Conservation (phyloP, 2,888 invertebrate species). For the Tholera decimalis region DNA sequence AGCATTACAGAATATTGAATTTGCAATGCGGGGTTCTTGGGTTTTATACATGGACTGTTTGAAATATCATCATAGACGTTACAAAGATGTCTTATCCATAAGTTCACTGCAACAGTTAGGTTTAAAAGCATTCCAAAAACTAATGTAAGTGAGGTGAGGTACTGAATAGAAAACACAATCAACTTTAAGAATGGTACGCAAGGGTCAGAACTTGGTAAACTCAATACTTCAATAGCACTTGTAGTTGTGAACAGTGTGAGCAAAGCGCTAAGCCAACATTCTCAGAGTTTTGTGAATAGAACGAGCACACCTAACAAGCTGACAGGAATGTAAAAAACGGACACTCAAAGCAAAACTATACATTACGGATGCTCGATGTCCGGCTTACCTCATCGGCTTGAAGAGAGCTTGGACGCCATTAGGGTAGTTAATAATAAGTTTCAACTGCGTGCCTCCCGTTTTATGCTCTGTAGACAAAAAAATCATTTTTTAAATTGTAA, state of each 20-base stretch:
- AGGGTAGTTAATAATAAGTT: slow-evolving; percentile 98
- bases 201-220: slow-evolving; percentile 78
- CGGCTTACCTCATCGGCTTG: slow-evolving; percentile 99
- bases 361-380: slow-evolving; percentile 42
- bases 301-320: slow-evolving; percentile 80
- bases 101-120: slow-evolving; percentile 36
- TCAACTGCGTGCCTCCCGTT: slow-evolving; percentile 99
- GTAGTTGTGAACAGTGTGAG: slow-evolving; percentile 80
- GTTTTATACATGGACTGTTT: slow-evolving; percentile 14
- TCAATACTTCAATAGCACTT: slow-evolving; percentile 83
- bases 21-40: slow-evolving; percentile 35
- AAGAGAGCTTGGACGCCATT: slow-evolving; percentile 98
- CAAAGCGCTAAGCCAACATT: slow-evolving; percentile 87
- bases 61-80: slow-evolving; percentile 22
- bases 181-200: slow-evolving; percentile 81
- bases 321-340: slow-evolving; percentile 76
- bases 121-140: slow-evolving; percentile 53
- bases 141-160: slow-evolving; percentile 45
- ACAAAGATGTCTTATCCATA: slow-evolving; percentile 26
- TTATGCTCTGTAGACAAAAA: slow-evolving; percentile 95
- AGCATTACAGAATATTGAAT: slow-evolving; percentile 73
- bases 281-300: slow-evolving; percentile 84
- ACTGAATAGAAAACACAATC: slow-evolving; percentile 74
- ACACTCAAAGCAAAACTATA: slow-evolving; percentile 49
- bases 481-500: slow-evolving; percentile 39